Percentiles rank a stretch among this genome's conserved stretches.
Conservation (phyloP, 2,797 vertebrate species). For the Melanotaenia maccullochi region DNA sequence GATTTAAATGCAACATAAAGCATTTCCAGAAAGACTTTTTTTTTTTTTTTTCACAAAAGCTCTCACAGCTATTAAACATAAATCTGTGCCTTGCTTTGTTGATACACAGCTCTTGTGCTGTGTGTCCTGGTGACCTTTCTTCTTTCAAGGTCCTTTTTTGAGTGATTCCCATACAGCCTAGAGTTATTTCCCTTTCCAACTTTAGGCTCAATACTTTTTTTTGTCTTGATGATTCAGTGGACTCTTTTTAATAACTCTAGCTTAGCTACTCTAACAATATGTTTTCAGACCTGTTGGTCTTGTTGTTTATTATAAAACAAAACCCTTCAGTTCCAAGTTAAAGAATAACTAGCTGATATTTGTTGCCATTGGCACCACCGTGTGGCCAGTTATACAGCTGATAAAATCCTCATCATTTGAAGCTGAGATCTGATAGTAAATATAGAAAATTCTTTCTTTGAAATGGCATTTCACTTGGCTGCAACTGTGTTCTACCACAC, state of each 20-base stretch:
- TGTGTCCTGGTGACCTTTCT: slow-evolving; percentile 14
- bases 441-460: not conserved
- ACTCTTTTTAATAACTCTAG: slow-evolving; percentile 1
- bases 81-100: slow-evolving; percentile 46
- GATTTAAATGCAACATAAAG: slow-evolving; percentile 8
- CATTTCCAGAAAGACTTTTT: slow-evolving; percentile 11
- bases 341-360: not conserved
- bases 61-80: slow-evolving; percentile 10
- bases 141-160: slow-evolving; percentile 6
- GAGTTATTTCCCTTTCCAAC: not conserved
- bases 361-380: slow-evolving; percentile 22
- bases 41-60: not conserved
- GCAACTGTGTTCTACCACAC: not conserved
- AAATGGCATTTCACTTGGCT: not conserved
- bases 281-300: not conserved
- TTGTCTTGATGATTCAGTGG: not conserved
- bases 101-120: slow-evolving; percentile 9
- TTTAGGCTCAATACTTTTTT: not conserved
- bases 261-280: not conserved
- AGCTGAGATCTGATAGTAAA: not conserved
- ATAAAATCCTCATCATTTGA: not conserved
- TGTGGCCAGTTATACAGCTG: slow-evolving; percentile 25
- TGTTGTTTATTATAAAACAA: not conserved
- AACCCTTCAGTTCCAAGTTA: not conserved
- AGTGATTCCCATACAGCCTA: slow-evolving; percentile 4